A percentile compares a stretch with the other conserved stretches of the same genome.
Evolutionary conservation across 2,113 vertebrate species (phyloP).

Genomic region (Dicerorhinus sumatrensis): DNA sequence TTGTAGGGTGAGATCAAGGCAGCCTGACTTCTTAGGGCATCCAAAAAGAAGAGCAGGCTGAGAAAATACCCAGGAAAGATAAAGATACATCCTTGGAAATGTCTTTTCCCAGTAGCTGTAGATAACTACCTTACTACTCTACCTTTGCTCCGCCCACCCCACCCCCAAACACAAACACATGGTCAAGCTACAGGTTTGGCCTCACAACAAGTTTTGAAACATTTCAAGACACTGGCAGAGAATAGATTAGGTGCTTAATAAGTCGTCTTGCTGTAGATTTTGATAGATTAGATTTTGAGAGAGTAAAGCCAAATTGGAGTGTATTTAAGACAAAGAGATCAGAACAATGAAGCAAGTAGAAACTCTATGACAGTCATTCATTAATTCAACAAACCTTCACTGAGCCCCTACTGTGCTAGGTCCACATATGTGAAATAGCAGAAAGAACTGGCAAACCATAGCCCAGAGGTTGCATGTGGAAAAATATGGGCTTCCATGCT

Average conservation of each 20-base stretch:
- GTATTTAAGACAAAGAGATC: constrained; percentile 4
- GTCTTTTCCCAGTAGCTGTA: neutral
- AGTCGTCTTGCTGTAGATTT: neutral
- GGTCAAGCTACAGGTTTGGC: neutral
- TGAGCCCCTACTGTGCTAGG: neutral
- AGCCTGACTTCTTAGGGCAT: constrained; percentile 63
- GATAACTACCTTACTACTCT: neutral
- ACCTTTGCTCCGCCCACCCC: neutral
- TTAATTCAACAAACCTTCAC: neutral
- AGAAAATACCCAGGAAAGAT: neutral
- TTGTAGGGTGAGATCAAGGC: constrained; percentile 72
- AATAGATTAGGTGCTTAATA: constrained; percentile 12
- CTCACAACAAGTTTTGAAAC: neutral
- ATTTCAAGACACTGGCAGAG: neutral
- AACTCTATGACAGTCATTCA: neutral
- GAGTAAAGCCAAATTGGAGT: neutral
- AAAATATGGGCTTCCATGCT: neutral
- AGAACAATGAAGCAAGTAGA: neutral
- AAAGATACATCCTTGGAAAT: neutral
- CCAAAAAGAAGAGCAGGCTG: neutral
- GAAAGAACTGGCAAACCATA: neutral
- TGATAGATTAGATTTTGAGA: neutral
- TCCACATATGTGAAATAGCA: neutral
- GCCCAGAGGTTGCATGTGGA: neutral
- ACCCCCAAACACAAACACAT: neutral